Conservation (phyloP, 37 sponge, comb jelly and placozoan species). For the Agelas oroides region DNA sequence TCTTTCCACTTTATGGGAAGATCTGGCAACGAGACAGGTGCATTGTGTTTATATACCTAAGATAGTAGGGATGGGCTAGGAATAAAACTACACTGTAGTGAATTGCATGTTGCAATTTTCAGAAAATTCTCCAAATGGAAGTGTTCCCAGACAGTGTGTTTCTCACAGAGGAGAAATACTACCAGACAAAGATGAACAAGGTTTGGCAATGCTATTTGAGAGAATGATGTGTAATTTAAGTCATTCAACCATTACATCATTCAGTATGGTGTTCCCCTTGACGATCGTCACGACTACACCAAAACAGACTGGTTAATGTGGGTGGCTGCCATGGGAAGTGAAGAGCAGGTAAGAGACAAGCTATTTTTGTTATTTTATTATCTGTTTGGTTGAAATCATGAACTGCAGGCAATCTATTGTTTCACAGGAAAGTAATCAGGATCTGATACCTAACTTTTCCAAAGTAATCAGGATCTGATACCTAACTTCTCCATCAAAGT, state of each 20-base stretch:
- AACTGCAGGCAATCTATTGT: too few relatives aligned
- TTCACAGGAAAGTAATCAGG: not conserved
- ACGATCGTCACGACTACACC: conserved; percentile 64
- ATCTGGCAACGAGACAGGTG: too few relatives aligned
- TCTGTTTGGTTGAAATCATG: not conserved
- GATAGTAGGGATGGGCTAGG: too few relatives aligned
- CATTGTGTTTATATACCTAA: too few relatives aligned
- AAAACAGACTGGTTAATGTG: conserved; percentile 87
- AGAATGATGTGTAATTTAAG: too few relatives aligned
- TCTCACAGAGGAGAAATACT: conserved; percentile 36
- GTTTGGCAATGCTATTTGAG: not conserved
- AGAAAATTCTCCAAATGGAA: conserved; percentile 46
- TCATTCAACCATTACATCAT: too few relatives aligned
- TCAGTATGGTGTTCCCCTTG: conserved; percentile 78
- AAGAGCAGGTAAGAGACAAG: conserved; percentile 27
- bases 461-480: too few relatives aligned
- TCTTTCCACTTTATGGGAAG: too few relatives aligned
- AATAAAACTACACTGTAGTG: too few relatives aligned
- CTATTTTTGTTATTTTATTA: too few relatives aligned
- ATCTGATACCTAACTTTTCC: not conserved
- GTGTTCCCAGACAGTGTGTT: conserved; percentile 63
- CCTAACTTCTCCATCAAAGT: too few relatives aligned
- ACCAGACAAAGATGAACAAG: conserved; percentile 56
- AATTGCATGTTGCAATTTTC: not conserved
- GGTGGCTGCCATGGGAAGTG: conserved; percentile 71